Percentiles rank a stretch among this genome's conserved stretches.
Evolutionary conservation across 2,888 invertebrate genomes (phyloP).

Genomic region (Tenthredo mesomela): DNA sequence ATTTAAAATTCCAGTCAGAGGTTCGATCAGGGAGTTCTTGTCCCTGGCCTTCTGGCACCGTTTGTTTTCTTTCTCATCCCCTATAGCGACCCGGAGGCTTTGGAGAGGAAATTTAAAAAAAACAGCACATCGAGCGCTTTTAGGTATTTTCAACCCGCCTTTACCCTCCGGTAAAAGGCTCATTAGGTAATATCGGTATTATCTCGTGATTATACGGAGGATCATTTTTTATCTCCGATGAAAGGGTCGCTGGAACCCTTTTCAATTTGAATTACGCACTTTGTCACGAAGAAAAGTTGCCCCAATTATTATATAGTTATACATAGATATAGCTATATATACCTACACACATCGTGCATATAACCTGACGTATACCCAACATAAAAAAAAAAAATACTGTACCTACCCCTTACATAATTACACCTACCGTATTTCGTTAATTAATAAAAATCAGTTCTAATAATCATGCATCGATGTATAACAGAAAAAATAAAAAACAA

Average conservation of each 20-base stretch:
- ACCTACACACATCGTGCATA: neutral
- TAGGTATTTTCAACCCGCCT: conserved; percentile 41
- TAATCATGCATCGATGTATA: neutral
- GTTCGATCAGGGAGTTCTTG: conserved; percentile 36
- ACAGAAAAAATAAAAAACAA: neutral
- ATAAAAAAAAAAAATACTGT: neutral
- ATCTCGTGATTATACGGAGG: conserved; percentile 42
- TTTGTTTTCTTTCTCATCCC: conserved; percentile 44
- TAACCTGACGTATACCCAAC: neutral
- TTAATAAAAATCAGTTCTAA: neutral
- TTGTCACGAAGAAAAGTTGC: conserved; percentile 38
- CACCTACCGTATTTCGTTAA: neutral
- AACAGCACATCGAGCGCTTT: conserved; percentile 44
- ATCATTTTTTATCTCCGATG: conserved; percentile 44
- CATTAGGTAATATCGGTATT: conserved; percentile 48
- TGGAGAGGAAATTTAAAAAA: conserved; percentile 43
- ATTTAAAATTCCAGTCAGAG: conserved; percentile 27
- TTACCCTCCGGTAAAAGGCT: conserved; percentile 42
- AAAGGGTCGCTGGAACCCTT: conserved; percentile 36
- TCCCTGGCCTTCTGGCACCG: conserved; percentile 12
- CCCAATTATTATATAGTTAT: neutral
- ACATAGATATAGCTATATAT: neutral
- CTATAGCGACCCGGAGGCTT: neutral
- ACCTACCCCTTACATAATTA: neutral
- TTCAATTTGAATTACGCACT: conserved; percentile 45